A percentile compares a stretch with the other conserved stretches of the same genome.
Evolutionary conservation across 2,888 invertebrate species (phyloP).

Genomic region (Catocala sponsa): DNA sequence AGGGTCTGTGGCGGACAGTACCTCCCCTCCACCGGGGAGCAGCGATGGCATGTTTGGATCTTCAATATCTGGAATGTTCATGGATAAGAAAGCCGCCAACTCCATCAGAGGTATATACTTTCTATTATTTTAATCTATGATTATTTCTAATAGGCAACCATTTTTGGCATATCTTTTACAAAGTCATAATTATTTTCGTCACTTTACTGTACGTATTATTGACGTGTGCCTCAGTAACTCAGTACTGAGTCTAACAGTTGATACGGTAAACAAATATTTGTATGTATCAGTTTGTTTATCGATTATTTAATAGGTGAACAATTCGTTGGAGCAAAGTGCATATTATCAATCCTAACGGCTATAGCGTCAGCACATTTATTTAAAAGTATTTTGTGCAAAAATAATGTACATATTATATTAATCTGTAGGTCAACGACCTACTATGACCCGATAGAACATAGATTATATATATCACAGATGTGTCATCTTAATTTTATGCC

Average conservation of each 20-base stretch:
- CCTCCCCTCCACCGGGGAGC: conserved; percentile 88
- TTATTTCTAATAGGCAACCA: not conserved
- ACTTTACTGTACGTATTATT: not conserved
- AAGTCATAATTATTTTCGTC: not conserved
- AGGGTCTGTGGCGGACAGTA: conserved; percentile 87
- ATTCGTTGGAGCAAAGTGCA: conserved; percentile 45
- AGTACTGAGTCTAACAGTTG: conserved; percentile 12
- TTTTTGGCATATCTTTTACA: not conserved
- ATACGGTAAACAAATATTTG: conserved; percentile 38
- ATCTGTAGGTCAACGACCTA: conserved; percentile 18
- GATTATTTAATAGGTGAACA: conserved; percentile 22
- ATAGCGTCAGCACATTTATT: conserved; percentile 8
- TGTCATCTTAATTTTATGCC: too few species aligned
- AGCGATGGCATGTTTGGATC: conserved; percentile 82
- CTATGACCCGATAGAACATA: not conserved
- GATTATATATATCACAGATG: not conserved
- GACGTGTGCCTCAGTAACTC: not conserved
- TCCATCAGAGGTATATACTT: conserved; percentile 89
- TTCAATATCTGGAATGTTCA: conserved; percentile 82
- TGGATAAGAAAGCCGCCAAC: conserved; percentile 89
- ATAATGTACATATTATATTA: not conserved
- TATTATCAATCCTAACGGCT: conserved; percentile 8
- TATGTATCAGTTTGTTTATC: conserved; percentile 34
- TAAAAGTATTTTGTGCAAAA: conserved; percentile 4
- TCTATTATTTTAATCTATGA: conserved; percentile 16